Evolutionary conservation across 2,113 vertebrate genomes (phyloP), one percentile per base, ranked within the genome.

Genomic region (Podarcis muralis): DNA sequence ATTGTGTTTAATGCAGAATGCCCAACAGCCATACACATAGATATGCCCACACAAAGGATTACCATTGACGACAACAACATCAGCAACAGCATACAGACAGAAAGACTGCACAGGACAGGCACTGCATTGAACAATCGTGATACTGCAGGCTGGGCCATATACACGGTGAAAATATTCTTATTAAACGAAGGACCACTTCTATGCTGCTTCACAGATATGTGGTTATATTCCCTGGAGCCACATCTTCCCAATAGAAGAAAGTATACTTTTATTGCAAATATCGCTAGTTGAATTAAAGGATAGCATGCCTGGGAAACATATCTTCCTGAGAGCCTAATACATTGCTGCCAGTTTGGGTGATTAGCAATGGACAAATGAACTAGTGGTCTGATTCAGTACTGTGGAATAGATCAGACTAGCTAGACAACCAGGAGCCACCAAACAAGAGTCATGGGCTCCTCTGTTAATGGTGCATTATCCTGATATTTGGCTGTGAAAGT

Each of bases 1-100:
- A 93, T 80, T 6, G 92, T 93, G 87, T 90, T 91, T 72, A 92
- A 95, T 76, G 93, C 0, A 93, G 93, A 93, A 95, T 93, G 94
- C 95, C 87, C 88, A 93, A 92, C 89, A 95, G 88, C 90, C 92
- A 90, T 8, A 87, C 84, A 93, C 86, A 90, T 88, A 92, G 90
- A 90, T 88, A 89, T 92, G 89, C 18, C 91, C 72, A 27, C 1
- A 92, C 81, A 91, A 96, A 92, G 90, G 92, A 93, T 93, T 89
- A 81, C 71, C 90, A 57, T 12, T 69, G 62, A 68, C 48, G 65
- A 68, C 72, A 74, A 18, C n/a, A 95, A 57, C 83, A 91, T 62
- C 72, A 57, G 1, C 90, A 59, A 0, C 66, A 75, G 77, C 92
- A 92, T 65, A n/a, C 15, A 71, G 68, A 59, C 75, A 83, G 90